Conservation (phyloP, 2,113 vertebrate species). For the Syrmaticus mikado region DNA sequence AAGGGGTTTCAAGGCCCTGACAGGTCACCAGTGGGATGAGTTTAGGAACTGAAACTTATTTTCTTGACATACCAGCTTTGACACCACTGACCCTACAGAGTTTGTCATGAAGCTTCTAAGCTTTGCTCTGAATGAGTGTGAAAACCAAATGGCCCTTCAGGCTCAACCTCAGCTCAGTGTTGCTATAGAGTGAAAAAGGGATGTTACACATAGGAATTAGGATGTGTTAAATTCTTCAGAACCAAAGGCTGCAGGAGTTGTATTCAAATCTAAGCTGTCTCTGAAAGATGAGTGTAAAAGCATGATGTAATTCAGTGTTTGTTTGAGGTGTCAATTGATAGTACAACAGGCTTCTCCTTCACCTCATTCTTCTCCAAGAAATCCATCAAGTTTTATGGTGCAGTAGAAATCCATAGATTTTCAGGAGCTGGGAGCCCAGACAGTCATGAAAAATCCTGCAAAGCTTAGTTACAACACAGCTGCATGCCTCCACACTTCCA, state of each 20-base stretch:
- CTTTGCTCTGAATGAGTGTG: slow-evolving; percentile 3
- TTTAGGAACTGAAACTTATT: slow-evolving; percentile 63
- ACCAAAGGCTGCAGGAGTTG: slow-evolving; percentile 2
- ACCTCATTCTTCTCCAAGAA: background rate
- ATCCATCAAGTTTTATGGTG: background rate
- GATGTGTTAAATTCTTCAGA: slow-evolving; percentile 27
- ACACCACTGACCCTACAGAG: background rate
- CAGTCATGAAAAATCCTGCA: background rate
- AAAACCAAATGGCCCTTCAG: slow-evolving; percentile 30
- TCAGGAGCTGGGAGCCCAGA: background rate
- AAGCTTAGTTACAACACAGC: background rate
- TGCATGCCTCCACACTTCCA: fast-evolving
- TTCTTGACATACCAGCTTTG: slow-evolving; percentile 40
- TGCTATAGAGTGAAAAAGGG: slow-evolving; percentile 6
- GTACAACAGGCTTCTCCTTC: background rate
- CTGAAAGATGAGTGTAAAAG: background rate
- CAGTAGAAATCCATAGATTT: background rate
- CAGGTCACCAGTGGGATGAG: slow-evolving; percentile 54
- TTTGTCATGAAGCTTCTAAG: slow-evolving; percentile 55
- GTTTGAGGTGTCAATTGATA: background rate
- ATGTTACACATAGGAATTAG: slow-evolving; percentile 43
- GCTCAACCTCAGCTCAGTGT: background rate
- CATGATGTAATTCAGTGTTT: background rate
- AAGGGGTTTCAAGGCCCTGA: slow-evolving; percentile 14
- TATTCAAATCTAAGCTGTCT: background rate